Evolutionary conservation across 2,888 invertebrate genomes (phyloP).

Genomic region (Zootermopsis nevadensis): DNA sequence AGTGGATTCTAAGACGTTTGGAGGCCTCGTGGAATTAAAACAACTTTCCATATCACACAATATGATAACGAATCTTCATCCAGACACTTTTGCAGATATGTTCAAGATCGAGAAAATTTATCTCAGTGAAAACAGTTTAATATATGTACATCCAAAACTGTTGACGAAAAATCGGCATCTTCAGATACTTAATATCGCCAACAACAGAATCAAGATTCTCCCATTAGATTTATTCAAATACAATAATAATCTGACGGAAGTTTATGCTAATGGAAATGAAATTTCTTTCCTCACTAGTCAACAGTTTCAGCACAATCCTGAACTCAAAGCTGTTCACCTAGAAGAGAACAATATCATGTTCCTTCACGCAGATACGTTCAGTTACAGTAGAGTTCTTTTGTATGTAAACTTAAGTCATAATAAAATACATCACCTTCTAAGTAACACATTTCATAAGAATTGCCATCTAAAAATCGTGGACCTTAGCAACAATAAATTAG

Average conservation of each 20-base stretch:
- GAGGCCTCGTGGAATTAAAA: background rate
- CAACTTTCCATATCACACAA: background rate
- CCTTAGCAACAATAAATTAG: background rate
- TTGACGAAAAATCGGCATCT: background rate
- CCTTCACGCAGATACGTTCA: background rate
- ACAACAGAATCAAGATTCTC: background rate
- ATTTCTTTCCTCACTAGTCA: background rate
- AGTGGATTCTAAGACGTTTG: background rate
- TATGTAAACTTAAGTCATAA: conserved; percentile 5
- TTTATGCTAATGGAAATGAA: background rate
- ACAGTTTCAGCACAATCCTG: background rate
- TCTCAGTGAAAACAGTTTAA: background rate
- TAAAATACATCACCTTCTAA: background rate
- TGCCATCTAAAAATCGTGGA: background rate
- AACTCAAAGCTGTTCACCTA: background rate
- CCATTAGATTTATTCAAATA: background rate
- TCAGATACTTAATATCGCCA: background rate
- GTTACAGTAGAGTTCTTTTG: background rate
- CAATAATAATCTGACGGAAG: background rate
- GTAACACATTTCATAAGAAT: background rate
- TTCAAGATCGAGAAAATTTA: background rate
- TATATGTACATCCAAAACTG: background rate
- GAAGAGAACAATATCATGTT: background rate
- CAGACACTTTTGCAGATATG: background rate
- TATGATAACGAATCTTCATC: background rate